Percentiles rank a stretch among this genome's conserved stretches.
Evolutionary conservation across 2,888 invertebrate genomes (phyloP).

Genomic region (Dioctria rufipes): DNA sequence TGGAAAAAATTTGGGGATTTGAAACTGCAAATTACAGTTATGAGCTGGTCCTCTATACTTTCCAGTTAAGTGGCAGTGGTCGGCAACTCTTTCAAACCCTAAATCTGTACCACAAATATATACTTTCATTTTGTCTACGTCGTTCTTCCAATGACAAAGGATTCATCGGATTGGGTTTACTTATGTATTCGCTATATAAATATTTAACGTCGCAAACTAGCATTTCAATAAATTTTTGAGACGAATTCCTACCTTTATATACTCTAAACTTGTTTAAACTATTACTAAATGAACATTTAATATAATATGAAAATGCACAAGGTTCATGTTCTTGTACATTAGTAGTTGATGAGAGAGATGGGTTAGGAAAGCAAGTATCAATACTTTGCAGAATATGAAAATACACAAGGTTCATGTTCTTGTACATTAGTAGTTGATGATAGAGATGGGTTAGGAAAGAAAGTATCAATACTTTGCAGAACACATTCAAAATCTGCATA

Average conservation of each 20-base stretch:
- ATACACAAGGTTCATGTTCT: neutral
- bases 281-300: neutral
- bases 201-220: too few species aligned
- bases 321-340: neutral
- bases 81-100: neutral
- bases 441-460: neutral
- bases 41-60: too few species aligned
- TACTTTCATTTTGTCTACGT: neutral
- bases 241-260: too few species aligned
- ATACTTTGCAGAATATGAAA: neutral
- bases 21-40: too few species aligned
- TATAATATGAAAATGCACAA: neutral
- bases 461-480: too few species aligned
- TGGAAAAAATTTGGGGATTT: too few species aligned
- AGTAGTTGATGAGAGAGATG: neutral
- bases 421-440: neutral
- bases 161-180: too few species aligned
- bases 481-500: too few species aligned
- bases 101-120: neutral
- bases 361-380: neutral
- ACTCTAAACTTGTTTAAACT: too few species aligned
- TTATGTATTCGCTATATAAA: too few species aligned
- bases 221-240: too few species aligned
- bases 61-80: neutral
- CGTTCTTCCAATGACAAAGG: too few species aligned